phyloP scores from a whole-genome alignment of 1,140 invertebrate species.

The Pseudomyrmex cubaensis region DNA sequence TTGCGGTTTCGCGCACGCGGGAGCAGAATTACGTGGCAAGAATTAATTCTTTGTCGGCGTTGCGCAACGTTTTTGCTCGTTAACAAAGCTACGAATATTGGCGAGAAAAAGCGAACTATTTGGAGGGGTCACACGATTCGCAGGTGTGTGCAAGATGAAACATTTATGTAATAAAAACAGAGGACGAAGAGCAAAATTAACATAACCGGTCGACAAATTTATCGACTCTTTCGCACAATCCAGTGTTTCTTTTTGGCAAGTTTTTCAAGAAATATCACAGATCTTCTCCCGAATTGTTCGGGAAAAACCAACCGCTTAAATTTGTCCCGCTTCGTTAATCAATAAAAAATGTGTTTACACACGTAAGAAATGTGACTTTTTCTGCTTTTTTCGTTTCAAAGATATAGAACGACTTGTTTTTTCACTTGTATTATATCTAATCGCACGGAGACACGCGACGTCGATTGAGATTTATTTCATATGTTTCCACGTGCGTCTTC shows the following conservation, averaged over 20 bases:
- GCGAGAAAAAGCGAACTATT: conserved; percentile 6
- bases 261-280: neutral
- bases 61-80: conserved; percentile 20
- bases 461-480: conserved; percentile 60
- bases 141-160: neutral
- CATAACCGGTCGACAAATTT: conserved; percentile 37
- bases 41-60: conserved; percentile 51
- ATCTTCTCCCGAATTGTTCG: conserved; percentile 17
- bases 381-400: too few species aligned
- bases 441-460: neutral
- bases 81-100: conserved; percentile 37
- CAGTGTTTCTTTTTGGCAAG: neutral
- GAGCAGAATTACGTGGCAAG: conserved; percentile 13
- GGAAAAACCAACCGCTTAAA: neutral
- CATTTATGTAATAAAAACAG: conserved; percentile 50
- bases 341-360: neutral
- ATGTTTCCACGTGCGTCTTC: conserved; percentile 47
- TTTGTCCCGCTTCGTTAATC: neutral
- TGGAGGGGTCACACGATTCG: conserved; percentile 1
- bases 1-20: neutral
- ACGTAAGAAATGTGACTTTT: neutral
- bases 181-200: neutral
- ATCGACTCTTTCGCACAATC: conserved; percentile 3
- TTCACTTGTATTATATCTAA: conserved; percentile 25
- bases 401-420: neutral